Evolutionary conservation across 1,140 invertebrate species (phyloP), one percentile per base, ranked within the genome.

Genomic region (Latrodectus geometricus): DNA sequence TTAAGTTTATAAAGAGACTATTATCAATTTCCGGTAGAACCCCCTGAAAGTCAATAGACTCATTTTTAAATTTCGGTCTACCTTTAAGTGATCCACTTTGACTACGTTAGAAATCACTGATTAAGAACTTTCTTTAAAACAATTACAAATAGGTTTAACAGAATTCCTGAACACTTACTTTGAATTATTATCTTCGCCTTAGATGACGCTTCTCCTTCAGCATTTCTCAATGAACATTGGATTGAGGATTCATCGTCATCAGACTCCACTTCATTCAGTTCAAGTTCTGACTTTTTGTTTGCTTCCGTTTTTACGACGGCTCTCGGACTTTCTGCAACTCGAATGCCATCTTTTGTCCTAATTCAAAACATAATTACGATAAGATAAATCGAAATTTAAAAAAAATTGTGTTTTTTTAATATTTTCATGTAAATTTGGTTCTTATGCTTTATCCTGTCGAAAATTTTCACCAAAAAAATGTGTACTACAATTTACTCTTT

Each of bases 301-400:
- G 72, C 69, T 49, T 73, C 70, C 9, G 9, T 72, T 49, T 17
- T 56, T 21, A 78, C 61, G 11, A 49, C 20, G 7, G 77, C 35
- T 9, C 69, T 12, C 9, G 35, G n/a, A 0, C 70, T 56, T 50
- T 79, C 69, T 4, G 48, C 35, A 11, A 87, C n/a, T 21, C 85
- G 69, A 15, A 87, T 65, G 9, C 56, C 70, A 35, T 87, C 85
- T 87, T 87, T 87, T 1, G 54, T 78, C 85, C 85, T 87, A 35
- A 35, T 5, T 50, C 20, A 56, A 74, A 72, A 11, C 0, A 65
- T 2, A 70, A 70, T 20, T 52, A 50, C 17, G 54, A 61, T 61
- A 14, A 61, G 0, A 17, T 61, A 61, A 14, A 0, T 14, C 2
- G 11, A 61, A n/a, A n/a, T 2, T 17, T 61, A 4, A 3, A 8